Evolutionary conservation across 2,797 vertebrate species (phyloP), one percentile per base, ranked within the genome.

Genomic region (Loris lydekkerianus): DNA sequence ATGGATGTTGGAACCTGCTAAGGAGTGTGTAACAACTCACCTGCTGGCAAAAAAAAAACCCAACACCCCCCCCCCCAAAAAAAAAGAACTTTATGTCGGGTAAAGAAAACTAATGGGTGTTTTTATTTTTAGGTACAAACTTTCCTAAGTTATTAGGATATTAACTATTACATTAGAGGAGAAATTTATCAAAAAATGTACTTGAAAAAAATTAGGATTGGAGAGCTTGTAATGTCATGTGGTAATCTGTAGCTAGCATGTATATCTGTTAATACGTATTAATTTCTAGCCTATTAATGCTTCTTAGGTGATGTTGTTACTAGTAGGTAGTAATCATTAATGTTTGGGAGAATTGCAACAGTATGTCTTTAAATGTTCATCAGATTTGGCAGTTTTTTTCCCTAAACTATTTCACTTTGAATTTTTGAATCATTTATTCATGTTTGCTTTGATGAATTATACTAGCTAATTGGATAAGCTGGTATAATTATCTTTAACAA

Each of bases 151-250:
- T 88, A 73, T 34, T 76, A 82, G 49, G 6, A 34, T 89, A 63
- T 14, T 90, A 78, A 73, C 61, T 86, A 46, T 70, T 96, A 34
- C 37, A 82, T 14, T 77, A 10, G 37, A 89, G 17, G 5, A 84
- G 40, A 37, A 89, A 76, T 81, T 43, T 89, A 92, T 56, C 65
- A 80, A 95, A 46, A 73, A 82, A 69, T 23, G 25, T 61, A 61
- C 60, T 93, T 90, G 37, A 67, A 89, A 86, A 96, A 88, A 31
- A 40, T 86, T 83, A 70, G 8, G 23, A 53, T 85, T 93, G 84
- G 21, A 34, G 90, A 7, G 10, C 15, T 78, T 40, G 23, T 67
- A 86, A 46, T 80, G 34, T 75, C 46, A 40, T 86, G 23, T 93
- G 85, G 29, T 88, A 60, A 85, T 46, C 5, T 56, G n/a, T 77